Evolutionary conservation across 1,140 invertebrate species (phyloP), one percentile per base, ranked within the genome.

Genomic region (Battus philenor): DNA sequence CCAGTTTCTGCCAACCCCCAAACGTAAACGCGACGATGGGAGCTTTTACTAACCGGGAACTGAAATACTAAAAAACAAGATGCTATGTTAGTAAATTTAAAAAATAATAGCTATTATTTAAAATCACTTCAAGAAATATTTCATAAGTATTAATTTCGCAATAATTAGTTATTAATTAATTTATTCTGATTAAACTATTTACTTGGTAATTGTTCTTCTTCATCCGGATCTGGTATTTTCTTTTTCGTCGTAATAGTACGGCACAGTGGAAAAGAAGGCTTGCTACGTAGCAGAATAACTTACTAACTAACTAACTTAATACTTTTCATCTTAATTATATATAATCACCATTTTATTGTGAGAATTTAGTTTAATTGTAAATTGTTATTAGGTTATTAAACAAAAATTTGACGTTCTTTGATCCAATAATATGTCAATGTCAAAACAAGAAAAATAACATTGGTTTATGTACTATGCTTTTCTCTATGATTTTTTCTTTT

Each of bases 1-100:
- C 94, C 94, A 12, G 93, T 93, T 52, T 91, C 90, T 2, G 90
- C 89, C 44, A 92, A 79, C 1, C 93, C 93, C 92, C 92, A 95
- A 2, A 90, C 90, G 83, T 94, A 95, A 0, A 94, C 86, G 52
- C 90, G 79, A 4, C 71, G 59, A 45, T 86, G 82, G 20, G 71
- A 68, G 10, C 65, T 67, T 41, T 84, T 85, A 38, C 80, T 84
- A 7, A 69, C 27, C 10, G 82, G 79, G 46, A 83, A 87, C 47
- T 87, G 68, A 32, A 82, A 87, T 36, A 84, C 83, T 87, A 49
- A 16, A 66, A 65, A 41, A 50, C 45, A 29, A 18, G 2, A 10
- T 11, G 7, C 17, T n/a, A n/a, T 10, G n/a, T n/a, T 8, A 33
- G 13, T 16, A 17, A 9, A 33, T n/a, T n/a, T n/a, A n/a, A 8